phyloP scores from a whole-genome alignment of 2,797 vertebrate genomes.

The Picus viridis region DNA sequence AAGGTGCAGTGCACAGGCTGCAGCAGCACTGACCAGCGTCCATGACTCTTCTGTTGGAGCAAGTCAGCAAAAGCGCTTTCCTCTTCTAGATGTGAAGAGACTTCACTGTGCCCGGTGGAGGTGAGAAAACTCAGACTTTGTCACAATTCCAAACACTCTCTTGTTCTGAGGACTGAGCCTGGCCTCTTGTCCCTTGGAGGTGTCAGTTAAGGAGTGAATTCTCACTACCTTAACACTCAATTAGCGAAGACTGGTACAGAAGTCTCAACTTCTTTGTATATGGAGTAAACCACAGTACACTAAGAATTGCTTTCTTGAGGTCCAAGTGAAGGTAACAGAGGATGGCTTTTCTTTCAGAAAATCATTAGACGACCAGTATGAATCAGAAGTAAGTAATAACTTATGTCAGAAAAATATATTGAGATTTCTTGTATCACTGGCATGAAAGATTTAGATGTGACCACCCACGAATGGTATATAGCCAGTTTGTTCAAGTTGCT shows the following conservation, averaged over 20 bases:
- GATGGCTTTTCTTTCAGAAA: background rate
- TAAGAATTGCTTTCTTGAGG: background rate
- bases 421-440: background rate
- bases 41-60: accelerated
- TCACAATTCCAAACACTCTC: background rate
- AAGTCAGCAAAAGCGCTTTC: accelerated
- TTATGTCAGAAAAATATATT: background rate
- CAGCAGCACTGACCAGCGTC: background rate
- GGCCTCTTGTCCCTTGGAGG: background rate
- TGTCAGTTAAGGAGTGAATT: background rate
- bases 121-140: background rate
- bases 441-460: background rate
- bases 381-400: background rate
- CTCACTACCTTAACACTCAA: background rate
- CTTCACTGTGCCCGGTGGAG: background rate
- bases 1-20: background rate
- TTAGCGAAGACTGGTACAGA: background rate
- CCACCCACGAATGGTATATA: background rate
- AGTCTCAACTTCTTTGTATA: background rate
- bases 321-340: background rate
- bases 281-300: background rate
- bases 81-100: background rate
- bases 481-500: background rate
- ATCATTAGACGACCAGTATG: background rate
- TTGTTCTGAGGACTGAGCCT: background rate